Percentiles rank a stretch among this genome's conserved stretches.
Evolutionary conservation across 23 tunicate genomes (phyloP).

Genomic region (Corella eumyota): DNA sequence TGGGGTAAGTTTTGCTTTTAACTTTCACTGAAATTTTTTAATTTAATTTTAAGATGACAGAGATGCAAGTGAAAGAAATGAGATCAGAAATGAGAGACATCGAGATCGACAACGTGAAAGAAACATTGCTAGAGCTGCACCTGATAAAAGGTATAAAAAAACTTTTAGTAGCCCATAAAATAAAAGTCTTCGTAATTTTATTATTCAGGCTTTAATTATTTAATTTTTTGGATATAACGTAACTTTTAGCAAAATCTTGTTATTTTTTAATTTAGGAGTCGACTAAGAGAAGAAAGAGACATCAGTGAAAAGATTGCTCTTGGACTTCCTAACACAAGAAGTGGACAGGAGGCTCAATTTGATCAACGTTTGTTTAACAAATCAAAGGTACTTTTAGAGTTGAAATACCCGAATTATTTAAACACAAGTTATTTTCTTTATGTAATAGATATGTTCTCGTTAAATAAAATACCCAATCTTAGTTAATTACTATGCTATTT

Average conservation of each 20-base stretch:
- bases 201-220: no score
- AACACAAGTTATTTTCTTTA: no score
- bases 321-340: slow-evolving; percentile 82
- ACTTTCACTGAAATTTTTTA: not conserved
- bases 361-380: slow-evolving; percentile 94
- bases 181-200: no score
- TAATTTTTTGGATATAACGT: no score
- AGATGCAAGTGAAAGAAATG: slow-evolving; percentile 77
- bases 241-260: no score
- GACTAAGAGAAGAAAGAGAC: slow-evolving; percentile 78
- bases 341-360: slow-evolving; percentile 56
- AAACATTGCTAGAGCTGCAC: slow-evolving; percentile 95
- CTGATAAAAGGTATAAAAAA: slow-evolving; percentile 97
- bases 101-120: slow-evolving; percentile 71
- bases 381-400: slow-evolving; percentile 63
- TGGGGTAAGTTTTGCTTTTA: not conserved
- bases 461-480: no score
- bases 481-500: no score
- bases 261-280: slow-evolving; percentile 21
- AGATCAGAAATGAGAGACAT: slow-evolving; percentile 78
- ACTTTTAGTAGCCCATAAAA: no score
- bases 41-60: slow-evolving; percentile 23
- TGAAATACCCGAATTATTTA: no score
- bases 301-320: slow-evolving; percentile 92
- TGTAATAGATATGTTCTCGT: no score